Conservation (phyloP, 2,113 vertebrate genomes). For the Deroptyus accipitrinus region DNA sequence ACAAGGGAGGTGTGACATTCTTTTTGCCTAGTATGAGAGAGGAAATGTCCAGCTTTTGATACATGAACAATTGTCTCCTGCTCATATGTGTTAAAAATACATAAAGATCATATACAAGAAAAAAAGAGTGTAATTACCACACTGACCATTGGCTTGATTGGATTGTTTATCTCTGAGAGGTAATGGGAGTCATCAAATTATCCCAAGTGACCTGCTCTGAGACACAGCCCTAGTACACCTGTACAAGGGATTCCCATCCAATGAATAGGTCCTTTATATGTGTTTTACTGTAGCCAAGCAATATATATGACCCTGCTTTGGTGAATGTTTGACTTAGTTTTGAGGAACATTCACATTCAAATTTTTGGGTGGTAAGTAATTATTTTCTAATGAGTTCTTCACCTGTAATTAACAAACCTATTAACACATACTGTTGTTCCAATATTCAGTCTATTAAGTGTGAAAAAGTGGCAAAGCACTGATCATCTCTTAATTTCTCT, state of each 20-base stretch:
- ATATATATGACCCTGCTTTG: not conserved
- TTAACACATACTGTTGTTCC: not conserved
- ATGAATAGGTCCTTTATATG: not conserved
- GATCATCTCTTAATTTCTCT: not conserved
- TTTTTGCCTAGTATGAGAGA: not conserved
- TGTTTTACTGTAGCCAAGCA: not conserved
- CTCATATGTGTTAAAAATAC: not conserved
- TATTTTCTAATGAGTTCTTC: constrained; percentile 14
- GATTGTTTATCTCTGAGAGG: not conserved
- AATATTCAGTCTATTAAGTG: not conserved
- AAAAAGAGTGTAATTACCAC: not conserved
- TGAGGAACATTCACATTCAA: not conserved
- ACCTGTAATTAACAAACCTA: constrained; percentile 26
- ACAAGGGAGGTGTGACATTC: not conserved
- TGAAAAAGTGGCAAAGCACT: not conserved
- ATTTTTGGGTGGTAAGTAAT: not conserved
- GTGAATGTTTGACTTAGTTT: not conserved
- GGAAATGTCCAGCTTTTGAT: not conserved
- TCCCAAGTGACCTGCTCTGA: not conserved
- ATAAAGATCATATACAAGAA: not conserved
- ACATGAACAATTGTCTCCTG: not conserved
- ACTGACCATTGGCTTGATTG: not conserved
- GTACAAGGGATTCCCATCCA: not conserved
- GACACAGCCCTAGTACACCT: not conserved
- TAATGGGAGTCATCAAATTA: not conserved